Percentiles rank a stretch among this genome's conserved stretches.
These are phyloP conservation scores for Heterotis niloticus DNA, from an alignment of 2,113 vertebrate genomes.

Conservation along the genomic window DNA sequence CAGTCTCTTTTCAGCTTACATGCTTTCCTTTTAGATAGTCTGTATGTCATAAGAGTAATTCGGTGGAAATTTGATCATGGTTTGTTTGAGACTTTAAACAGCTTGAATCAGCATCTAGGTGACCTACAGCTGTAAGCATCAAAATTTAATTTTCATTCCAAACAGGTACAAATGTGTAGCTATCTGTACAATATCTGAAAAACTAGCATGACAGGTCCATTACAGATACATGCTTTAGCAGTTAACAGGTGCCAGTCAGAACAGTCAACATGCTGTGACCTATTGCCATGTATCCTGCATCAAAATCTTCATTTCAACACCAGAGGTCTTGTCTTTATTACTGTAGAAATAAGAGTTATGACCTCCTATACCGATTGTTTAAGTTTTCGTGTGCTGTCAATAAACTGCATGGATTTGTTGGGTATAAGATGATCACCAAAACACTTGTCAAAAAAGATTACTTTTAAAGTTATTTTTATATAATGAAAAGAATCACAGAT, in stretches of 20 bases:
- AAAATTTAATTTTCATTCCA: background rate
- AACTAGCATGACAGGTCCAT: too few species aligned
- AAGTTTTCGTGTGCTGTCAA: too few species aligned
- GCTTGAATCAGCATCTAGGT: background rate
- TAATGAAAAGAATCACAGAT: constrained; percentile 59
- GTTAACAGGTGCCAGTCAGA: too few species aligned
- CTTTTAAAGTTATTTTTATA: constrained; percentile 62
- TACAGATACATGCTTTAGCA: too few species aligned
- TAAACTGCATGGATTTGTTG: too few species aligned
- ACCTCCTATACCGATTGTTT: too few species aligned
- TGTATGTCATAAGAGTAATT: background rate
- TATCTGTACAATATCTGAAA: too few species aligned
- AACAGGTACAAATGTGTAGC: background rate
- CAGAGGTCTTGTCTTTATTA: too few species aligned
- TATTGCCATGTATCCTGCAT: too few species aligned
- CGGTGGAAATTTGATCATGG: background rate
- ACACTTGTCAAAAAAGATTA: constrained; percentile 50
- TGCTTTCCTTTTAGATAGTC: background rate
- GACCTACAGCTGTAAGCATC: background rate
- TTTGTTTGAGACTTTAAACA: background rate
- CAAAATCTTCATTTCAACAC: too few species aligned
- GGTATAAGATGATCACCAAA: background rate
- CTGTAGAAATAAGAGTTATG: too few species aligned
- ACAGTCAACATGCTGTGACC: too few species aligned
- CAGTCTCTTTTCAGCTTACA: background rate